Conservation (phyloP, 2,888 invertebrate species). For the Hecatera dysodea region DNA sequence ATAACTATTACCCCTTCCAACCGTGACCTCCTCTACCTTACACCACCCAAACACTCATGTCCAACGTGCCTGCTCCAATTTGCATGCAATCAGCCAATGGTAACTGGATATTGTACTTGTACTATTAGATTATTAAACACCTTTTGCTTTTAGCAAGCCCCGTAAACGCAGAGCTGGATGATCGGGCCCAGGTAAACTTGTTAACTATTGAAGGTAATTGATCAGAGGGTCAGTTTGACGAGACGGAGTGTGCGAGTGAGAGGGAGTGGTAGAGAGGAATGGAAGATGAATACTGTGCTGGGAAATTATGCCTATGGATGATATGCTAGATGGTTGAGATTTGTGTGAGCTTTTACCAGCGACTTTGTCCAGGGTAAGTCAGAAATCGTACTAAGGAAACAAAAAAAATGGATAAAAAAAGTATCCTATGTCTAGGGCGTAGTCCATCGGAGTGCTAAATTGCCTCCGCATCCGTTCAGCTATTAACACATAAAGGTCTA, state of each 20-base stretch:
- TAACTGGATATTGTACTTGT: conserved; percentile 68
- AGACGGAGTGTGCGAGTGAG: conserved; percentile 8
- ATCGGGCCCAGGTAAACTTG: conserved; percentile 32
- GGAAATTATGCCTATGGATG: not conserved
- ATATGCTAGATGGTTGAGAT: no score
- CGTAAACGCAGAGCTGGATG: conserved; percentile 14
- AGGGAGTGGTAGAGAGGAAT: not conserved
- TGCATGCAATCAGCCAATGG: conserved; percentile 66
- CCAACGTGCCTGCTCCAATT: conserved; percentile 69
- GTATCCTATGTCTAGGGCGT: no score
- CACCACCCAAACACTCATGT: conserved; percentile 62
- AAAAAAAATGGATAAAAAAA: no score
- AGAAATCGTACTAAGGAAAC: no score
- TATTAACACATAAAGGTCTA: no score
- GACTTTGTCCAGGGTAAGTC: no score
- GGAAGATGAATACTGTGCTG: not conserved
- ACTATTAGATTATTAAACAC: conserved; percentile 66
- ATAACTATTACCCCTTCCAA: not conserved
- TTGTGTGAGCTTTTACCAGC: no score
- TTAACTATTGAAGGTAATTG: conserved; percentile 32
- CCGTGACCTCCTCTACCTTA: conserved; percentile 37
- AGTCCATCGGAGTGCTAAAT: no score
- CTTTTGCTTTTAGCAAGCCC: conserved; percentile 17
- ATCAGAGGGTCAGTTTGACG: conserved; percentile 1
- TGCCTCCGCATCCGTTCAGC: no score